Conservation (phyloP, 1,140 invertebrate species). For the Drosophila lacertosa region DNA sequence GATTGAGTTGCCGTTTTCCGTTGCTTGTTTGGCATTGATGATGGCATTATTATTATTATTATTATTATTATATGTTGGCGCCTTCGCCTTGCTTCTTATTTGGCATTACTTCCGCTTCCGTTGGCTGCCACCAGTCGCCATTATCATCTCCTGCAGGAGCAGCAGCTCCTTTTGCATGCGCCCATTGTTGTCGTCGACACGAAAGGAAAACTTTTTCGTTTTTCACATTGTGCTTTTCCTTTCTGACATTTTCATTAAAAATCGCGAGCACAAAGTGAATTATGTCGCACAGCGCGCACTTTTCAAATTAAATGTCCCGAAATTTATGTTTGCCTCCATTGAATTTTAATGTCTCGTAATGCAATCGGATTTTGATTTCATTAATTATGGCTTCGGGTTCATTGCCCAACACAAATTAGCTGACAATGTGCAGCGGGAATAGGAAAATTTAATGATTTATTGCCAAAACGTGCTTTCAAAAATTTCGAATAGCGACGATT, state of each 20-base stretch:
- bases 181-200: slow-evolving; percentile 33
- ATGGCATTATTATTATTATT: slow-evolving; percentile 78
- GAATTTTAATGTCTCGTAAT: slow-evolving; percentile 73
- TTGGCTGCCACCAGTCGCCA: slow-evolving; percentile 50
- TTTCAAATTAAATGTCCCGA: slow-evolving; percentile 67
- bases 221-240: slow-evolving; percentile 55
- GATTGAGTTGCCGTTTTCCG: slow-evolving; percentile 43
- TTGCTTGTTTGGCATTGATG: slow-evolving; percentile 65
- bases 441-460: slow-evolving; percentile 21
- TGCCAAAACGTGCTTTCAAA: slow-evolving; percentile 10
- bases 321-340: slow-evolving; percentile 73
- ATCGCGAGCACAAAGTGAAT: slow-evolving; percentile 68
- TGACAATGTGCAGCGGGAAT: not conserved
- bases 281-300: slow-evolving; percentile 58
- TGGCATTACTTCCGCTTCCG: slow-evolving; percentile 79
- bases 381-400: slow-evolving; percentile 47
- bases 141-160: slow-evolving; percentile 22
- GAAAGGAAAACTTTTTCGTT: slow-evolving; percentile 41
- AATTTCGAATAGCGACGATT: slow-evolving; percentile 3
- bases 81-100: slow-evolving; percentile 48
- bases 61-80: slow-evolving; percentile 80
- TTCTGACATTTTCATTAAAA: slow-evolving; percentile 58
- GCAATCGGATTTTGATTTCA: slow-evolving; percentile 59
- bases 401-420: slow-evolving; percentile 25
- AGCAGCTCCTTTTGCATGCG: slow-evolving; percentile 29